Base-by-base conservation (phyloP, 2,888 invertebrate genomes). In the Andrena bicolor region DNA sequence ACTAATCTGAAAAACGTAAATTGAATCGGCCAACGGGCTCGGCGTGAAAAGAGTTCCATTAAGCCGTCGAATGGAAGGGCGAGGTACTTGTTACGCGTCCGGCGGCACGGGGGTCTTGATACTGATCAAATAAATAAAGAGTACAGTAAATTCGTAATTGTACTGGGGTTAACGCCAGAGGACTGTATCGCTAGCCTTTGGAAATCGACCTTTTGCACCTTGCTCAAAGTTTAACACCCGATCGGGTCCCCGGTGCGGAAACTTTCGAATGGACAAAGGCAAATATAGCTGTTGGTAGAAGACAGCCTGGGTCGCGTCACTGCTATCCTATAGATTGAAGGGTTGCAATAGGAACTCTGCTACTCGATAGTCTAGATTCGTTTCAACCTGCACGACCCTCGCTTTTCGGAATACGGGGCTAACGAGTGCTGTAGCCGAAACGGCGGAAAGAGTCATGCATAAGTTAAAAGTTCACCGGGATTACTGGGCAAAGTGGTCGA, bases 41-140 rank as follows among this genome's bases (percentile, higher is more conserved):
- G 61, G 26, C 82, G 74, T 68, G 80, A 63, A 80, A 80, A 82
- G 82, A 81, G 82, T 80, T 80, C 68, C 82, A 81, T 80, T 81
- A 81, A 80, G 26, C 51, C 70, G 16, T 30, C 20, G 32, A 75
- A 35, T 26, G 56, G 20, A 26, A 28, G 65, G 30, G 56, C 35
- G 35, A 56, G 35, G 20, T 20, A 41, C 58, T 48, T 61, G 71
- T 71, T 61, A 48, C 48, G 49, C 8, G 20, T 10, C 13, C 23
- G 23, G 8, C 8, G 53, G 10, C 8, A 10, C 20, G 10, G 10
- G 26, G 13, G 10, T 8, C 41, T 56, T 56, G 56, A 56, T 56
- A 56, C 56, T 26, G 56, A 56, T 56, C 56, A 28, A n/a, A 28
- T 35, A 53, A 69, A 26, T 13, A 20, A 58, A 28, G 48, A 26